These are phyloP conservation scores for Rutpela maculata DNA, from an alignment of 2,888 invertebrate genomes.

Conservation along the genomic window DNA sequence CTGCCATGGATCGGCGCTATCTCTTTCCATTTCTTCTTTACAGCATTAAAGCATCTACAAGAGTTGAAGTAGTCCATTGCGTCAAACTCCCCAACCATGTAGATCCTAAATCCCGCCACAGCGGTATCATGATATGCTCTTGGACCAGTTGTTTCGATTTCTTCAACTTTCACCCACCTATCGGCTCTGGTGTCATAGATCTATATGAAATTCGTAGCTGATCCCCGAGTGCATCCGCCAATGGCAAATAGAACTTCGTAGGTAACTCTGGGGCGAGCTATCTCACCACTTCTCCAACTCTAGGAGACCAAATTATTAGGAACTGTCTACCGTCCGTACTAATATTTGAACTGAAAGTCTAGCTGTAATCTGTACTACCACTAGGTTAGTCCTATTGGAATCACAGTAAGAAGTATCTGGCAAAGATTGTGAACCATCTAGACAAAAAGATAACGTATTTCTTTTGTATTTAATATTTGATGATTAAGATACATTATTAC, in stretches of 20 bases:
- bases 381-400: neutral
- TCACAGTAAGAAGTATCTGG: neutral
- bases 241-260: slow-evolving; percentile 92
- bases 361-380: neutral
- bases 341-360: slow-evolving; percentile 47
- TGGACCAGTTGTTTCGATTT: slow-evolving; percentile 89
- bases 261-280: slow-evolving; percentile 89
- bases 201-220: slow-evolving; percentile 87
- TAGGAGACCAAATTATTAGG: slow-evolving; percentile 62
- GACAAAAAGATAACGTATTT: too few species aligned
- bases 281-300: slow-evolving; percentile 87
- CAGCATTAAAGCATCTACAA: slow-evolving; percentile 85
- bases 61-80: slow-evolving; percentile 73
- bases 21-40: slow-evolving; percentile 90
- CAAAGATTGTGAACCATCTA: too few species aligned
- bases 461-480: too few species aligned
- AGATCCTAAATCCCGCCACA: slow-evolving; percentile 89
- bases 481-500: too few species aligned
- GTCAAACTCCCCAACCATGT: slow-evolving; percentile 94
- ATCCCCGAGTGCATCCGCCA: slow-evolving; percentile 87
- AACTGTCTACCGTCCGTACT: slow-evolving; percentile 50
- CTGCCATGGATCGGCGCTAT: slow-evolving; percentile 93
- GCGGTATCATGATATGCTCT: slow-evolving; percentile 96
- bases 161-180: slow-evolving; percentile 89
- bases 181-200: slow-evolving; percentile 93